A percentile compares a stretch with the other conserved stretches of the same genome.
phyloP scores from a whole-genome alignment of 2,797 vertebrate species.

The Sebastes wilsoni region DNA sequence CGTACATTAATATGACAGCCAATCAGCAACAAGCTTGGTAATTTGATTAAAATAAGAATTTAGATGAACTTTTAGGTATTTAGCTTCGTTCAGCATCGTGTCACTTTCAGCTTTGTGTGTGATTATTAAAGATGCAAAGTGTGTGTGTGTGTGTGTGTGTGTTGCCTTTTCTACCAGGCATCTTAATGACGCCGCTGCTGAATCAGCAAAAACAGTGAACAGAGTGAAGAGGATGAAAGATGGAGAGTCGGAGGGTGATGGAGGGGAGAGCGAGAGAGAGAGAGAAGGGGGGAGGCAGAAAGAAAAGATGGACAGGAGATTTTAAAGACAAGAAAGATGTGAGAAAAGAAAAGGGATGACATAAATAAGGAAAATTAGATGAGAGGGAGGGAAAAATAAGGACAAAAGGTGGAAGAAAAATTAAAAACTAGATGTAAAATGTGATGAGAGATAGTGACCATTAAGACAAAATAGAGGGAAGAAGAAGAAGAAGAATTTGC shows the following conservation, averaged over 20 bases:
- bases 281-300: background rate
- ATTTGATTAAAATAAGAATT: conserved; percentile 42
- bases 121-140: conserved; percentile 61
- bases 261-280: background rate
- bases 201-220: conserved; percentile 58
- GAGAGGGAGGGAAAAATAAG: background rate
- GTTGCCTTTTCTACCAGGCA: conserved; percentile 46
- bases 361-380: too few relatives aligned
- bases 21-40: conserved; percentile 7
- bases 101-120: conserved; percentile 53
- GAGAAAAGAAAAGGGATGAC: too few relatives aligned
- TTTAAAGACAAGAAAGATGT: background rate
- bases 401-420: background rate
- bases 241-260: conserved; percentile 21
- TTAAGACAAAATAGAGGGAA: background rate
- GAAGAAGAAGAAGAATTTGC: background rate
- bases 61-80: conserved; percentile 43
- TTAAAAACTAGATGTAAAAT: background rate
- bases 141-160: background rate
- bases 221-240: conserved; percentile 57
- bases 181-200: conserved; percentile 73
- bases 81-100: conserved; percentile 65
- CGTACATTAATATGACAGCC: conserved; percentile 7
- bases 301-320: background rate
- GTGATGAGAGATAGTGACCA: background rate